A percentile compares a stretch with the other conserved stretches of the same genome.
phyloP scores from a whole-genome alignment of 2,113 vertebrate species.

The Oncorhynchus masou region DNA sequence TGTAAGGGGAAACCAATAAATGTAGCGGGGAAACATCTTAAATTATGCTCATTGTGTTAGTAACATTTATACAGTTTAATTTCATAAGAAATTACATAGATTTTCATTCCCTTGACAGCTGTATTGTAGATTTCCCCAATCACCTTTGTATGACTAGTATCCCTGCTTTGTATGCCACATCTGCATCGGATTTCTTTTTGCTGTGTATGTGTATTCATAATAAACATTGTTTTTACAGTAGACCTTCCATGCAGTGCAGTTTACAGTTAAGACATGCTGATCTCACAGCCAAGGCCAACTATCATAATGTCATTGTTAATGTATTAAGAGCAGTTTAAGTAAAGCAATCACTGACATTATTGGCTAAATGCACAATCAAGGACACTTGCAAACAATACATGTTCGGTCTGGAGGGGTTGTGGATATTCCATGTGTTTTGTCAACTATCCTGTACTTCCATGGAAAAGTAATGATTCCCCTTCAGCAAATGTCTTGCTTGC shows the following conservation, averaged over 20 bases:
- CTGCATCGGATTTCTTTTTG: slow-evolving; percentile 44
- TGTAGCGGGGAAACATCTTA: not conserved
- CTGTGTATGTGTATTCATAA: slow-evolving; percentile 60
- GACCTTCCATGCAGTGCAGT: not conserved
- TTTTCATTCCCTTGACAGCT: slow-evolving; percentile 39
- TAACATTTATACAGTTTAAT: not conserved
- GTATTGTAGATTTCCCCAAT: slow-evolving; percentile 30
- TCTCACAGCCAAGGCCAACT: not conserved
- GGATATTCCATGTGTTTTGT: not conserved
- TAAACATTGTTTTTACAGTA: slow-evolving; percentile 51
- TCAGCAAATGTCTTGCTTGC: slow-evolving; percentile 22
- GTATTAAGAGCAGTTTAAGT: not conserved
- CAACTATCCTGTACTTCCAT: not conserved
- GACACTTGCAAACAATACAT: too few species aligned
- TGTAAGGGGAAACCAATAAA: not conserved
- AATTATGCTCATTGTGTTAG: not conserved
- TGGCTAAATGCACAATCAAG: too few species aligned
- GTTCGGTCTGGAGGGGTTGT: not conserved
- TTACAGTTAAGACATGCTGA: not conserved
- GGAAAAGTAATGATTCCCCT: slow-evolving; percentile 12
- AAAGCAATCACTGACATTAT: too few species aligned
- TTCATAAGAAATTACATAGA: slow-evolving; percentile 58
- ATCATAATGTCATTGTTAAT: not conserved
- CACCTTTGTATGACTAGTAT: slow-evolving; percentile 17
- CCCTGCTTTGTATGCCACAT: slow-evolving; percentile 36